These are phyloP conservation scores for Caradrina kadenii DNA, from an alignment of 2,888 invertebrate genomes.

Conservation along the genomic window DNA sequence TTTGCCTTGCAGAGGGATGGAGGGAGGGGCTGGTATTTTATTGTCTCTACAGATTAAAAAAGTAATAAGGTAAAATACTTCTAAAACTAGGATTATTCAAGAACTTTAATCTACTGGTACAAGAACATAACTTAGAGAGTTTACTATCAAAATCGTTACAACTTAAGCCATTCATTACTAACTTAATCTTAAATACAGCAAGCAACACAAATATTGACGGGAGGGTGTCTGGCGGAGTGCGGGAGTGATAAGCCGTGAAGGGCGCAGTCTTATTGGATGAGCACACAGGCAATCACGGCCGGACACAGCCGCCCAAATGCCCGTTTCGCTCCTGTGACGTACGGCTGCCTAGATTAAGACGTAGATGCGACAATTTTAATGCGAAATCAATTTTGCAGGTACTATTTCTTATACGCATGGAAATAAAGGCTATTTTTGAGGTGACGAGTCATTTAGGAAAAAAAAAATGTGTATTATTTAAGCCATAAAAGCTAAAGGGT, in stretches of 20 bases:
- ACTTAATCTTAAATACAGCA: conserved; percentile 61
- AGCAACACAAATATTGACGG: conserved; percentile 67
- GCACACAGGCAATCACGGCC: conserved; percentile 73
- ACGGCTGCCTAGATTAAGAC: conserved; percentile 41
- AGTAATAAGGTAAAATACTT: no score
- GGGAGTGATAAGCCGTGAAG: conserved; percentile 71
- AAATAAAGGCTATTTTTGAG: no score
- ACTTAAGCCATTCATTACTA: conserved; percentile 60
- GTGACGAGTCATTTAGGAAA: no score
- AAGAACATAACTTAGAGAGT: neutral
- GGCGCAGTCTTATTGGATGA: conserved; percentile 73
- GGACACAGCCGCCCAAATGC: conserved; percentile 67
- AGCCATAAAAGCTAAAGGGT: no score
- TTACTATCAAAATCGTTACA: conserved; percentile 53
- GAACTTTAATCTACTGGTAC: no score
- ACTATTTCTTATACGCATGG: no score
- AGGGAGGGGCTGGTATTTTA: no score
- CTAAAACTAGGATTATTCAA: no score
- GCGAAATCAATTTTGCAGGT: no score
- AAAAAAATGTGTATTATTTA: no score
- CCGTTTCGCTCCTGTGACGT: conserved; percentile 61
- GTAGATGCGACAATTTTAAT: conserved; percentile 41
- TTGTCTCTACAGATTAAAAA: no score
- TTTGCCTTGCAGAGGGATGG: no score
- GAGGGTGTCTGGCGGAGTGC: conserved; percentile 55